Percentiles rank a stretch among this genome's conserved stretches.
phyloP scores from a whole-genome alignment of 2,888 invertebrate genomes.

The Caradrina kadenii region DNA sequence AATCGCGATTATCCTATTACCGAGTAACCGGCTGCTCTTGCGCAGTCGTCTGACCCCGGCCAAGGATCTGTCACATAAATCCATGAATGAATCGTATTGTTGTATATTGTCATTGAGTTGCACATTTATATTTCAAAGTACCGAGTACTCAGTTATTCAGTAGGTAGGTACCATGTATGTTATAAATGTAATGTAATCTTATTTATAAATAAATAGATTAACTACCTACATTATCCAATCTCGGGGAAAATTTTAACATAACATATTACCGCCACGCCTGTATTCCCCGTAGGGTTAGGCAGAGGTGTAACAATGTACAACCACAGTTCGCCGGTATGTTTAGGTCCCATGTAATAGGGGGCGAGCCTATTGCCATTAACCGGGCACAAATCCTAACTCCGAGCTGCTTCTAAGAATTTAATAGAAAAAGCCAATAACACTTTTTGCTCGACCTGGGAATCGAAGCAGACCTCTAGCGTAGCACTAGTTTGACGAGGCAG shows the following conservation, averaged over 20 bases:
- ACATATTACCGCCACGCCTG: too few species aligned
- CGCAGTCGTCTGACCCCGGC: constrained; percentile 63
- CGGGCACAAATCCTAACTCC: too few species aligned
- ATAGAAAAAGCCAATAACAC: too few species aligned
- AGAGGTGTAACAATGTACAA: too few species aligned
- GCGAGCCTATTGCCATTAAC: too few species aligned
- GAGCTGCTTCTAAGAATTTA: too few species aligned
- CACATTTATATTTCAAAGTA: constrained; percentile 37
- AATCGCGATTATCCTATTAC: constrained; percentile 85
- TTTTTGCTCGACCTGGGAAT: too few species aligned
- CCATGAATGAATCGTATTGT: constrained; percentile 58
- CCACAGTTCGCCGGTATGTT: too few species aligned
- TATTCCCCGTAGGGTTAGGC: too few species aligned
- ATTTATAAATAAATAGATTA: neutral
- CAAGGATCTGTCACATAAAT: constrained; percentile 64
- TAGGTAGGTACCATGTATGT: neutral
- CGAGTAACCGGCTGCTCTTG: constrained; percentile 58
- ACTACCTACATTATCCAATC: neutral
- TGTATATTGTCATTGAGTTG: constrained; percentile 37
- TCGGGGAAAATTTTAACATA: neutral
- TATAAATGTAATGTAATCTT: neutral
- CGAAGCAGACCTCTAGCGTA: too few species aligned
- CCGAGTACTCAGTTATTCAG: constrained; percentile 10
- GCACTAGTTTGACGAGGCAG: too few species aligned
- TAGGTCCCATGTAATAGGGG: too few species aligned